These are phyloP conservation scores for Coreius guichenoti DNA, from an alignment of 2,797 vertebrate genomes.

Conservation along the genomic window DNA sequence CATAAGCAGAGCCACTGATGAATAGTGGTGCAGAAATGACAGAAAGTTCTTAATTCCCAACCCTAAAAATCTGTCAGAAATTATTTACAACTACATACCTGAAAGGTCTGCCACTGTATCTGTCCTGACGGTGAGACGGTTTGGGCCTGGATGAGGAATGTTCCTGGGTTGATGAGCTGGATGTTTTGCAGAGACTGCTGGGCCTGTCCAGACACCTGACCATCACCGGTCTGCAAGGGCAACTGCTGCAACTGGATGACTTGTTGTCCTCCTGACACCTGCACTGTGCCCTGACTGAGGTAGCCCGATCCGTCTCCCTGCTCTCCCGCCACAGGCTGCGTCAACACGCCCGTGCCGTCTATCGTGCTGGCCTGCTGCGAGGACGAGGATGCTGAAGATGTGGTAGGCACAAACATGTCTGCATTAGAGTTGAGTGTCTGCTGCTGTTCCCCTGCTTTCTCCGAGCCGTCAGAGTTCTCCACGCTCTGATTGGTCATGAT, in stretches of 20 bases:
- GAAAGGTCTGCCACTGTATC: constrained; percentile 99
- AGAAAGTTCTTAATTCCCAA: too few species aligned
- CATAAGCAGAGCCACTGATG: neutral
- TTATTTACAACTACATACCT: constrained; percentile 63
- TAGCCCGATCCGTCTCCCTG: constrained; percentile 84
- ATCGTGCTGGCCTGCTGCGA: constrained; percentile 88
- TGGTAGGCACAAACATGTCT: constrained; percentile 97
- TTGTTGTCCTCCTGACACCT: constrained; percentile 76
- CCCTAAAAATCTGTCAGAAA: neutral
- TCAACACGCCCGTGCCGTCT: constrained; percentile 88
- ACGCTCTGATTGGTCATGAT: constrained; percentile 89
- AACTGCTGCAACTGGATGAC: constrained; percentile 90
- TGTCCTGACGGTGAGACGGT: constrained; percentile 97
- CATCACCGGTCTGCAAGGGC: constrained; percentile 76
- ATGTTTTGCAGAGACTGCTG: constrained; percentile 91
- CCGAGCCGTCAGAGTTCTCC: constrained; percentile 88
- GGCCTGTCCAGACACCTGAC: constrained; percentile 78
- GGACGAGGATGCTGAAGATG: constrained; percentile 88
- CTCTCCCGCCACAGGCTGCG: constrained; percentile 83
- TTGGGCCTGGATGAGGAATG: constrained; percentile 99
- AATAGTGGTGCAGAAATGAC: neutral
- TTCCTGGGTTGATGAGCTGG: constrained; percentile 97
- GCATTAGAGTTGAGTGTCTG: constrained; percentile 89
- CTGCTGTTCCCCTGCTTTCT: constrained; percentile 87
- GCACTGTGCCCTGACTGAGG: constrained; percentile 91